Conservation (phyloP, 2,797 vertebrate genomes). For the Clarias platycephalus region DNA sequence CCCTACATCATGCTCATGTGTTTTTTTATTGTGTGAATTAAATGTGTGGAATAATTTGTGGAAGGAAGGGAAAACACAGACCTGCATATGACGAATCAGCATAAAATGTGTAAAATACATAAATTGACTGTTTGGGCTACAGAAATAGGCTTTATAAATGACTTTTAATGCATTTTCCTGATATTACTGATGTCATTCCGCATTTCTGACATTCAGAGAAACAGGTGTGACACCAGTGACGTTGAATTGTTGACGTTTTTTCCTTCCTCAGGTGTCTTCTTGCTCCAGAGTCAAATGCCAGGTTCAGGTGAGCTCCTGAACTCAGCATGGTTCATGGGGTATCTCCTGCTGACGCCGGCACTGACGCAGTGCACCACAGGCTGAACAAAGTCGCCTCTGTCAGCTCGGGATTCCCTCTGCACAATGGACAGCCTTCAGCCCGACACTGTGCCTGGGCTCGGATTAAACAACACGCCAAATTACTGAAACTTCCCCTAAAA, state of each 20-base stretch:
- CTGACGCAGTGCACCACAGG: conserved; percentile 47
- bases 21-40: neutral
- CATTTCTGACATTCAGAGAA: neutral
- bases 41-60: neutral
- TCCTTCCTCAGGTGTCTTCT: neutral
- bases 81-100: neutral
- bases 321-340: conserved; percentile 26
- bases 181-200: neutral
- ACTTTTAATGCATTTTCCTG: too few relatives aligned
- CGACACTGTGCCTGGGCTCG: conserved; percentile 34
- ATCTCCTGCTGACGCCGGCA: conserved; percentile 37
- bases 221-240: neutral
- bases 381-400: conserved; percentile 58
- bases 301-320: conserved; percentile 32
- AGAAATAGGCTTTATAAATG: neutral
- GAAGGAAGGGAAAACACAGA: neutral
- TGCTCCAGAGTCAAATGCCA: neutral
- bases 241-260: neutral
- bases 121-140: neutral
- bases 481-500: conserved; percentile 51
- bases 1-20: neutral
- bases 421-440: conserved; percentile 53
- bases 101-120: neutral
- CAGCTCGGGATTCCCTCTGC: conserved; percentile 56
- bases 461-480: conserved; percentile 46